These are phyloP conservation scores for Pygoscelis antarcticus DNA, from an alignment of 2,113 vertebrate species.

Conservation along the genomic window DNA sequence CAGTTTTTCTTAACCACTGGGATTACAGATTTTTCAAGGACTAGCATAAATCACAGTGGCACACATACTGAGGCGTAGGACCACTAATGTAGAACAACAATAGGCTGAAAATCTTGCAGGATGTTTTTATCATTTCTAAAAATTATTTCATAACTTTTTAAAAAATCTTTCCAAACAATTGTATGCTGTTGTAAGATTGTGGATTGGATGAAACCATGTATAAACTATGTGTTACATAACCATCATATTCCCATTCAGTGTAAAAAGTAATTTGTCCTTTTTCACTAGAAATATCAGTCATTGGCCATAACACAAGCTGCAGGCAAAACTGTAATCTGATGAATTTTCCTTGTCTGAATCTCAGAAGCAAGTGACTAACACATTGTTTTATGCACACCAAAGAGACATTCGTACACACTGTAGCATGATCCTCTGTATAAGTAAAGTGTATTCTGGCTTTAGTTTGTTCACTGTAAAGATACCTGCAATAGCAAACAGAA, in stretches of 20 bases:
- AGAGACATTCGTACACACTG: neutral
- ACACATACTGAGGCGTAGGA: accelerated
- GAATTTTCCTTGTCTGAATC: neutral
- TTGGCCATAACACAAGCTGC: neutral
- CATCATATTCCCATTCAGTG: neutral
- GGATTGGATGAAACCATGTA: neutral
- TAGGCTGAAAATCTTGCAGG: neutral
- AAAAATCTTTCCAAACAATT: neutral
- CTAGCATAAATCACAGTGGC: no score
- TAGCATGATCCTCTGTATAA: neutral
- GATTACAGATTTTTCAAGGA: neutral
- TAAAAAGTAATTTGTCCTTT: neutral
- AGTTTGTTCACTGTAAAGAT: neutral
- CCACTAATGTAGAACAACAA: neutral
- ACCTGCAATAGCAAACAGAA: neutral
- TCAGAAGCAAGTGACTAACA: neutral
- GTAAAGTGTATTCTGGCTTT: neutral
- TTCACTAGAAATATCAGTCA: neutral
- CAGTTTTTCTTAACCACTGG: neutral
- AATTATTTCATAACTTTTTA: neutral
- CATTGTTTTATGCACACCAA: neutral
- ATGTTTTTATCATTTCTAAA: neutral
- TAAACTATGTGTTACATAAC: neutral
- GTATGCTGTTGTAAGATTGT: neutral
- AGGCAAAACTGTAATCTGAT: neutral